Evolutionary conservation across 2,888 invertebrate genomes (phyloP), one percentile per base, ranked within the genome.

Genomic region (Ommatoiulus sabulosus): DNA sequence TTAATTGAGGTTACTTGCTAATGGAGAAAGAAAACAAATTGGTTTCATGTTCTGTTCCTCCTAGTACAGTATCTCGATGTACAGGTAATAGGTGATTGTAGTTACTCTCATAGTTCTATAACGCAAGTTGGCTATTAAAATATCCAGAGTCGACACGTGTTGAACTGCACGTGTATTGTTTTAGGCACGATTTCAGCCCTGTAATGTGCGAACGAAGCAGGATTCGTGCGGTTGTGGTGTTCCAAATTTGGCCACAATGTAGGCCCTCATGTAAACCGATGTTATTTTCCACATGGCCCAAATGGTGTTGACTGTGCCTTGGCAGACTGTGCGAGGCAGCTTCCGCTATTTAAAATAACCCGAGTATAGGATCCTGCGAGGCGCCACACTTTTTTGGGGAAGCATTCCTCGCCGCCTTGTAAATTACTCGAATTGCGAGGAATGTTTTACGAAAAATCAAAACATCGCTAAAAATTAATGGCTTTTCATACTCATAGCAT

Each of bases 311-410:
- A 80, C 80, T 35, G 35, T 10, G 20, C 72, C 80, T 43, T 43
- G 15, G 80, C 80, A 80, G 80, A 80, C 35, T 80, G 24, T 3
- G 35, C 35, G 0, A 80, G 80, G 15, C 80, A 80, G 35, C 80
- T 80, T 80, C 80, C 80, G 80, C 35, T 10, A 80, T 80, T 80
- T 6, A 80, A 80, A 80, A 80, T 80, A 80, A 80, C 80, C 12
- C 80, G 8, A 80, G 80, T 35, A 48, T 48, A 43, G 35, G 80
- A 80, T 80, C 12, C 12, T 72, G 4, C 24, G 24, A 72, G 72
- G 52, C 20, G 72, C 80, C 12, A 80, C 15, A 15, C 4, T 80
- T 80, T 35, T 43, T 6, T 3, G 24, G 4, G 24, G 24, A 24
- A 80, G n/a, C 6, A 80, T 35, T 35, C 24, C 35, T 80, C 80